Conservation (phyloP, 2,888 invertebrate species). For the Eupeodes luniger region DNA sequence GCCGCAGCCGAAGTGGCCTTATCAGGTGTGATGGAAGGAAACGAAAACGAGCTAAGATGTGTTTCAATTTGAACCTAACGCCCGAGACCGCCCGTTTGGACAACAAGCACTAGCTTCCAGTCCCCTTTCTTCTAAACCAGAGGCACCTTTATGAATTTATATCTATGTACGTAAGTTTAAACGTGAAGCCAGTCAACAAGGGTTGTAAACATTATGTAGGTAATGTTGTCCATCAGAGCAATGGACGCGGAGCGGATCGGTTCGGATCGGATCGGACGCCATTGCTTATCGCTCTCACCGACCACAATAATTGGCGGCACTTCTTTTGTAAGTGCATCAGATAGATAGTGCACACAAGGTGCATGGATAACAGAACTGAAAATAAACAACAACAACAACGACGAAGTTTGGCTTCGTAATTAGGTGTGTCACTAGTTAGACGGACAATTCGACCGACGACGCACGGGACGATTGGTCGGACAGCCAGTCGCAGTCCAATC, state of each 20-base stretch:
- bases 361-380: slow-evolving; percentile 8
- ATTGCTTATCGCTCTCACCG: slow-evolving; percentile 56
- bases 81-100: not conserved
- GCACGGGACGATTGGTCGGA: not conserved
- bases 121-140: too few relatives aligned
- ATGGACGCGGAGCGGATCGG: slow-evolving; percentile 52
- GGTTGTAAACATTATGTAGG: slow-evolving; percentile 70
- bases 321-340: slow-evolving; percentile 62
- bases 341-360: slow-evolving; percentile 59
- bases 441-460: not conserved
- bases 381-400: slow-evolving; percentile 15
- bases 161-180: not conserved
- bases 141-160: too few relatives aligned
- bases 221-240: slow-evolving; percentile 36
- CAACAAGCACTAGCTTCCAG: not conserved
- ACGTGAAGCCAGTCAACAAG: slow-evolving; percentile 49
- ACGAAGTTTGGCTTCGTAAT: slow-evolving; percentile 44
- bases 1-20: not conserved
- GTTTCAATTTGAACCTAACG: slow-evolving; percentile 21
- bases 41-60: not conserved
- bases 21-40: slow-evolving; percentile 33
- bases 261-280: slow-evolving; percentile 53
- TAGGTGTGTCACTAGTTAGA: slow-evolving; percentile 50
- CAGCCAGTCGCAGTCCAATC: slow-evolving; percentile 32
- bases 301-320: slow-evolving; percentile 65